Percentiles rank a stretch among this genome's conserved stretches.
phyloP scores from a whole-genome alignment of 2,888 invertebrate species.

The Nycteola revayana region DNA sequence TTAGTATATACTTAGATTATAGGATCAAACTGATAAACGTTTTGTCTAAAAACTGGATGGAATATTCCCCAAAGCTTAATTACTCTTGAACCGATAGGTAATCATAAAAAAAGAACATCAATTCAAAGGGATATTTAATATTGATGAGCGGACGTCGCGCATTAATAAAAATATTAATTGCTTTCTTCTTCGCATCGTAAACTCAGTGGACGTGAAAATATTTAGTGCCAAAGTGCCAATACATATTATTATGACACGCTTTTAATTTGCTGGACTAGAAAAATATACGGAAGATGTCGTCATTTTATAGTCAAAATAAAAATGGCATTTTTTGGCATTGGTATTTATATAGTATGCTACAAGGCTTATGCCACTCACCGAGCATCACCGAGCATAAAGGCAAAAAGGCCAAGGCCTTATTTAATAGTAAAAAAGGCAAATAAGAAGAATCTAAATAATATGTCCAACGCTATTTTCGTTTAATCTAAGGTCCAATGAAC shows the following conservation, averaged over 20 bases:
- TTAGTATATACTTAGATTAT: too few relatives aligned
- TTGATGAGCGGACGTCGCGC: constrained; percentile 60
- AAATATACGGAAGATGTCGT: constrained; percentile 2
- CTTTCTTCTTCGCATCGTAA: constrained; percentile 64
- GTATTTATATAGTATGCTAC: too few relatives aligned
- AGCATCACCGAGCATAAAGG: too few relatives aligned
- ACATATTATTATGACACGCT: constrained; percentile 23
- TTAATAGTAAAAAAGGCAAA: too few relatives aligned
- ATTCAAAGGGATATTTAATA: constrained; percentile 60
- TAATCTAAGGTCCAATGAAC: too few relatives aligned
- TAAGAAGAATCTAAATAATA: too few relatives aligned
- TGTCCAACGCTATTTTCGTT: too few relatives aligned
- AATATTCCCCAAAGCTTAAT: constrained; percentile 48
- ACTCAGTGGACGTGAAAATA: constrained; percentile 54
- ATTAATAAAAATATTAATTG: constrained; percentile 77
- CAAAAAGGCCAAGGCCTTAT: too few relatives aligned
- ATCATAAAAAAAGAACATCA: constrained; percentile 52
- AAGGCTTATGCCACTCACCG: too few relatives aligned
- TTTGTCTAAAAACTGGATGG: constrained; percentile 6
- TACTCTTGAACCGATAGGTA: constrained; percentile 36
- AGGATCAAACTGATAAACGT: too few relatives aligned
- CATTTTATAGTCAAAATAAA: too few relatives aligned
- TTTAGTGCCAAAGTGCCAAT: constrained; percentile 40
- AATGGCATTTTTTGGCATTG: too few relatives aligned
- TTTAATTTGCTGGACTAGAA: constrained; percentile 23